These are phyloP conservation scores for Mus spicilegus DNA, from an alignment of 2,113 vertebrate species.

Conservation along the genomic window DNA sequence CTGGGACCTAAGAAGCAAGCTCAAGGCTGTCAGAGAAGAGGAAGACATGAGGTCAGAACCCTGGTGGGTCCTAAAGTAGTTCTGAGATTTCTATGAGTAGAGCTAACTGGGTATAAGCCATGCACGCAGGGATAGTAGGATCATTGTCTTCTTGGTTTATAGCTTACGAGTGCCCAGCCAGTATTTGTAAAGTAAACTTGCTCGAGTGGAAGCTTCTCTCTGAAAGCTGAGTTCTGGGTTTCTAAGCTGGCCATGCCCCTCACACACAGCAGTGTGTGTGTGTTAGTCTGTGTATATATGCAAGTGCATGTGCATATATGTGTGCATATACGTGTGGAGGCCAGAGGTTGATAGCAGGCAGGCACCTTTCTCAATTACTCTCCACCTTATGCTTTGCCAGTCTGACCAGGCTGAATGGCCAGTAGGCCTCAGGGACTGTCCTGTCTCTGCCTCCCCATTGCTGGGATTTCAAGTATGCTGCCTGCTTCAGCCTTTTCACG, in stretches of 20 bases:
- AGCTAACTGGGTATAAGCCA: neutral
- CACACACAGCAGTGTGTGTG: neutral
- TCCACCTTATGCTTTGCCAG: neutral
- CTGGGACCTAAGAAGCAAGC: neutral
- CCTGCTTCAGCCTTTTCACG: neutral
- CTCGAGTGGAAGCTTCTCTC: neutral
- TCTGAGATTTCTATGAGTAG: neutral
- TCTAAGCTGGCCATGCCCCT: neutral
- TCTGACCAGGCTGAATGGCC: neutral
- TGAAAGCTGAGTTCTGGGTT: neutral
- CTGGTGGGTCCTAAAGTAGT: neutral
- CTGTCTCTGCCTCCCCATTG: neutral
- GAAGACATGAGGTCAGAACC: neutral
- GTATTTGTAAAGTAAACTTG: neutral
- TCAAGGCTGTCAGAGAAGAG: neutral
- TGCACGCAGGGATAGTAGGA: too few relatives aligned
- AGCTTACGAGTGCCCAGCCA: neutral
- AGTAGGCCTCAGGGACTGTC: neutral
- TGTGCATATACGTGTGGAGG: too few relatives aligned
- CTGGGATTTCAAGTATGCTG: neutral
- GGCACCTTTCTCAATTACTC: neutral
- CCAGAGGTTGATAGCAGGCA: neutral
- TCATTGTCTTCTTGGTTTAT: rapidly evolving
- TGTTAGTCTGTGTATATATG: neutral
- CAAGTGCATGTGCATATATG: neutral